Evolutionary conservation across 1,140 invertebrate genomes (phyloP), one percentile per base, ranked within the genome.

Genomic region (Drosophila rufa): DNA sequence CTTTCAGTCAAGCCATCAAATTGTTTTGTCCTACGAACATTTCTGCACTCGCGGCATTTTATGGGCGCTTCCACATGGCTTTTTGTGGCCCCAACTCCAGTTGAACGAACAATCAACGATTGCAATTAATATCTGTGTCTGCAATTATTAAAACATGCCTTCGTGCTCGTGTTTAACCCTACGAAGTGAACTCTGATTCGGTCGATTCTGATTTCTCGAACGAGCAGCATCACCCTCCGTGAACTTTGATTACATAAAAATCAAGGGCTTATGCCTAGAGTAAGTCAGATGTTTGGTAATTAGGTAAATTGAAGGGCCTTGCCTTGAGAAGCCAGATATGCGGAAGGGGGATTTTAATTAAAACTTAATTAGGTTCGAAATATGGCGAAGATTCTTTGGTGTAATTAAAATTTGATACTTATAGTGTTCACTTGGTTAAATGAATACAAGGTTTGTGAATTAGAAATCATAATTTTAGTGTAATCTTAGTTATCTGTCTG

Each of bases 1-100:
- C 58, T 75, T 56, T 74, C 82, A 81, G 74, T 71, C 53, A 73
- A 56, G 50, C 61, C 80, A 73, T 86, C 79, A 82, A 87, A 87
- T 87, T 82, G 70, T 85, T 84, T 77, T 84, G 77, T 80, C 73
- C 70, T 80, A 83, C 22, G 69, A 60, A 22, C 36, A 59, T 42
- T 42, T 59, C 42, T 51, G 55, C 56, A 77, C 15, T 61, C 30
- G 47, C 25, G 14, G 40, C 45, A 42, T 61, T 75, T 75, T 75
- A 65, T 75, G 73, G 40, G 40, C 43, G 40, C 58, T 40, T 69
- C 74, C 67, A 56, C 57, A 67, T 75, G 25, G 48, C 58, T 17
- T 57, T 71, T 65, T 59, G 47, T 56, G 69, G 75, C 15, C 74
- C 55, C 75, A 62, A 74, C 69, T 82, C 66, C 64, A 69, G 71